Conservation (phyloP, 2,797 vertebrate species). For the Catharus ustulatus region DNA sequence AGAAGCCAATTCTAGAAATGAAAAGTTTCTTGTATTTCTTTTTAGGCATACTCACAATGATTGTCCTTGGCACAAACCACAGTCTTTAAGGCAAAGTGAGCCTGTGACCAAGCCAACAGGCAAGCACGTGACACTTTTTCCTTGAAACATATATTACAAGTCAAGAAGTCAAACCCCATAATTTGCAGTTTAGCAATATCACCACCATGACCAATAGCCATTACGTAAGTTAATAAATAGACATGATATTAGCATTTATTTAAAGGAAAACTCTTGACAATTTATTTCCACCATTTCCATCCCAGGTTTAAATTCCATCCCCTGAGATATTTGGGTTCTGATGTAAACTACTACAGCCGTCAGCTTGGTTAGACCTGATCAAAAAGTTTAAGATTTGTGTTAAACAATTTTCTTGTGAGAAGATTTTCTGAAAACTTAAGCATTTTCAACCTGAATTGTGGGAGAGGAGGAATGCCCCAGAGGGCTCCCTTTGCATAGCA, state of each 20-base stretch:
- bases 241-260: neutral
- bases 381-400: neutral
- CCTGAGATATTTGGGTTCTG: neutral
- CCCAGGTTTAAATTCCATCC: neutral
- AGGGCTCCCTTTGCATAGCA: fast-evolving
- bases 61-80: neutral
- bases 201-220: neutral
- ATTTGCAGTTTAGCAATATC: neutral
- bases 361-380: neutral
- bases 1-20: neutral
- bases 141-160: neutral
- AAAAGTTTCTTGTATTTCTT: neutral
- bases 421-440: neutral
- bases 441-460: neutral
- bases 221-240: neutral
- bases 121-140: neutral
- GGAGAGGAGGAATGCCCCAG: neutral
- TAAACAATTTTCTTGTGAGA: neutral
- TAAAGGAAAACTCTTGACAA: neutral
- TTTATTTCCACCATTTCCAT: neutral
- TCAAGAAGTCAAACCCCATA: neutral
- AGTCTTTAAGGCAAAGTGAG: neutral
- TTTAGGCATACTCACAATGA: neutral
- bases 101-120: neutral
- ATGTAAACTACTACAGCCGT: neutral